These are phyloP conservation scores for Drosophila anceps DNA, from an alignment of 2,888 invertebrate species.

Conservation along the genomic window DNA sequence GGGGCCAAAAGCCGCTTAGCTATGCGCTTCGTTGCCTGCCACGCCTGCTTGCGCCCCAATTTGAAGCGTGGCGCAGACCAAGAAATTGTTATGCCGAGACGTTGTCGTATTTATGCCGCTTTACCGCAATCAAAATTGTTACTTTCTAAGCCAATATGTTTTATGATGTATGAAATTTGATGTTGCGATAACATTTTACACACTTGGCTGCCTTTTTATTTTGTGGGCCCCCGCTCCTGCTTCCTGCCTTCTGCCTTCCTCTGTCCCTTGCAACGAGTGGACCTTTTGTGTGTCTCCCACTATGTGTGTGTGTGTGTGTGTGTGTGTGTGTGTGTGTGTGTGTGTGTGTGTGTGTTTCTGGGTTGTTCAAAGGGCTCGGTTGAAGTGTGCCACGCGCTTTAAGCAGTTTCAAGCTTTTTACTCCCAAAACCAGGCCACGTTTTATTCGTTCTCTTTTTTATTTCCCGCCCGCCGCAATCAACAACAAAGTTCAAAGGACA, in stretches of 20 bases:
- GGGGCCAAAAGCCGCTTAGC: slow-evolving; percentile 43
- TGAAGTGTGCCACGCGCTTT: slow-evolving; percentile 47
- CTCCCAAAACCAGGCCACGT: slow-evolving; percentile 30
- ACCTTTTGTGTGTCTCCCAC: slow-evolving; percentile 23
- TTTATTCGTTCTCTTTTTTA: slow-evolving; percentile 28
- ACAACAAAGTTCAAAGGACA: slow-evolving; percentile 76
- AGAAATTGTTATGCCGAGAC: slow-evolving; percentile 61
- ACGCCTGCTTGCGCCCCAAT: slow-evolving; percentile 55
- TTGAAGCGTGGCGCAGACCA: slow-evolving; percentile 13
- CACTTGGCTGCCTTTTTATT: slow-evolving; percentile 74
- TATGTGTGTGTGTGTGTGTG: background rate
- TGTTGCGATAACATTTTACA: slow-evolving; percentile 82
- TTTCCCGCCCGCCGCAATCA: slow-evolving; percentile 63
- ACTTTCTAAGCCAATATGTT: slow-evolving; percentile 83
- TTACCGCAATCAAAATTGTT: slow-evolving; percentile 81
- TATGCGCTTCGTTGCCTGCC: slow-evolving; percentile 65
- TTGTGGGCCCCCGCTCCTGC: slow-evolving; percentile 12
- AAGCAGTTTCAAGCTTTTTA: slow-evolving; percentile 39
- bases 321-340: background rate
- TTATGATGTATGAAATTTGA: slow-evolving; percentile 84
- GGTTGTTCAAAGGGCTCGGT: slow-evolving; percentile 24
- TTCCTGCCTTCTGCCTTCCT: background rate
- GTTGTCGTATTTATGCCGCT: slow-evolving; percentile 57
- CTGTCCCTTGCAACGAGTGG: slow-evolving; percentile 1
- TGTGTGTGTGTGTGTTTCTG: background rate